These are phyloP conservation scores for Borostomias antarcticus DNA, from an alignment of 2,797 vertebrate genomes.

Conservation along the genomic window DNA sequence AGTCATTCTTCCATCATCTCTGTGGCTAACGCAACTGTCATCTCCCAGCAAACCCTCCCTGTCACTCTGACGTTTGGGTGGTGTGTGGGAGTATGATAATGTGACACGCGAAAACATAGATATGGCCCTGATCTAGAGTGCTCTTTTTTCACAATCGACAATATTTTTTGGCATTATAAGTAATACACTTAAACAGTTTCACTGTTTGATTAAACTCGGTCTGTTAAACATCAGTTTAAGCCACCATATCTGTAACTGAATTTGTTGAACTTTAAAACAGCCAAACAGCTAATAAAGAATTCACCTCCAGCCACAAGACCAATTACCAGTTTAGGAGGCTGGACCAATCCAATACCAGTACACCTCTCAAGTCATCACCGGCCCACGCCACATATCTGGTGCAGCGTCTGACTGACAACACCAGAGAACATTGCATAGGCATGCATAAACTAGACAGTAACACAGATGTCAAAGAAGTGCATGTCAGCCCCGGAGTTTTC, in stretches of 20 bases:
- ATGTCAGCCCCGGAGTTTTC: slow-evolving; percentile 34
- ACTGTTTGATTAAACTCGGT: too few relatives aligned
- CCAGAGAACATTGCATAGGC: slow-evolving; percentile 20
- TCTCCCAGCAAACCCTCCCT: slow-evolving; percentile 33
- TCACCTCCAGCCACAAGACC: too few relatives aligned
- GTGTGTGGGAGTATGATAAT: slow-evolving; percentile 44
- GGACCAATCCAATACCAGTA: slow-evolving; percentile 13
- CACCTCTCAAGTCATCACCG: slow-evolving; percentile 42
- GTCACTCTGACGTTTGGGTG: slow-evolving; percentile 46
- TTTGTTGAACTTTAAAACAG: too few relatives aligned
- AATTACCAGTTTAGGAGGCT: background rate
- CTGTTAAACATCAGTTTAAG: too few relatives aligned
- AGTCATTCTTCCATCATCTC: slow-evolving; percentile 53
- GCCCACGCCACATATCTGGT: slow-evolving; percentile 30
- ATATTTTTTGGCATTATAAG: background rate
- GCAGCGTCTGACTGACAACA: slow-evolving; percentile 48
- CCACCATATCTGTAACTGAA: too few relatives aligned
- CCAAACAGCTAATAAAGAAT: too few relatives aligned
- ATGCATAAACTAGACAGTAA: slow-evolving; percentile 14
- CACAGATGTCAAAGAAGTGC: slow-evolving; percentile 30
- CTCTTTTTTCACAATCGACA: too few relatives aligned
- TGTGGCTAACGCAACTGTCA: slow-evolving; percentile 40
- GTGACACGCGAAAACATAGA: slow-evolving; percentile 28
- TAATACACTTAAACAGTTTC: too few relatives aligned
- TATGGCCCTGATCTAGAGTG: background rate